Conservation (phyloP, 2,888 invertebrate species). For the Seira ritae region DNA sequence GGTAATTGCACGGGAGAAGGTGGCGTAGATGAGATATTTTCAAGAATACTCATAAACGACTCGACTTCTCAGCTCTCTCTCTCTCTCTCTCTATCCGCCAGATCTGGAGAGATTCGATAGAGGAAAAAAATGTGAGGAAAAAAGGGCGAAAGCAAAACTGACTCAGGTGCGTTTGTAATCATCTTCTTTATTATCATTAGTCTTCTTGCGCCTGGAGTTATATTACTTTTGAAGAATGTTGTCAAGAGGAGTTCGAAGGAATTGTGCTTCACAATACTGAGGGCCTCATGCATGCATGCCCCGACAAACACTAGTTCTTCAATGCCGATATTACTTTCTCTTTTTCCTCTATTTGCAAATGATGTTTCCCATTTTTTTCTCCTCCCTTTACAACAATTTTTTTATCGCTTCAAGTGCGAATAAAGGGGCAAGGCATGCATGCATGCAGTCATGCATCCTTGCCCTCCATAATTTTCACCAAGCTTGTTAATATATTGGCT, state of each 20-base stretch:
- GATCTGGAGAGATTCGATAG: not conserved
- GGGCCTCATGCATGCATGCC: not conserved
- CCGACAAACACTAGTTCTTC: too few species aligned
- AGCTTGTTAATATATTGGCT: slow-evolving; percentile 55
- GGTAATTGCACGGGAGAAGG: slow-evolving; percentile 34
- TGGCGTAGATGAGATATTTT: not conserved
- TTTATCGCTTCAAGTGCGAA: slow-evolving; percentile 31
- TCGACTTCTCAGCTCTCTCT: too few species aligned
- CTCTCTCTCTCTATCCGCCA: too few species aligned
- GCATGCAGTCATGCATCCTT: slow-evolving; percentile 61
- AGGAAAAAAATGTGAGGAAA: slow-evolving; percentile 2
- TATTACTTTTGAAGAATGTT: slow-evolving; percentile 47
- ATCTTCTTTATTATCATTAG: slow-evolving; percentile 46
- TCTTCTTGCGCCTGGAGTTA: slow-evolving; percentile 44
- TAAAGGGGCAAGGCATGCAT: slow-evolving; percentile 42
- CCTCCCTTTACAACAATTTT: slow-evolving; percentile 31
- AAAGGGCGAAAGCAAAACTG: slow-evolving; percentile 21
- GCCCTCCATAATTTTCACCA: slow-evolving; percentile 57
- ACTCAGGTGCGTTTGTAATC: slow-evolving; percentile 52
- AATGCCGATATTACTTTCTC: slow-evolving; percentile 18
- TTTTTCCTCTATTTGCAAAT: slow-evolving; percentile 10
- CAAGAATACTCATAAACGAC: not conserved
- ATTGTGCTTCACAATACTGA: slow-evolving; percentile 53
- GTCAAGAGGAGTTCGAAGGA: slow-evolving; percentile 23
- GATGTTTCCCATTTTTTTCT: slow-evolving; percentile 18